Base-by-base conservation (phyloP, 2,888 invertebrate species). In the Pristionchus entomophagus region DNA sequence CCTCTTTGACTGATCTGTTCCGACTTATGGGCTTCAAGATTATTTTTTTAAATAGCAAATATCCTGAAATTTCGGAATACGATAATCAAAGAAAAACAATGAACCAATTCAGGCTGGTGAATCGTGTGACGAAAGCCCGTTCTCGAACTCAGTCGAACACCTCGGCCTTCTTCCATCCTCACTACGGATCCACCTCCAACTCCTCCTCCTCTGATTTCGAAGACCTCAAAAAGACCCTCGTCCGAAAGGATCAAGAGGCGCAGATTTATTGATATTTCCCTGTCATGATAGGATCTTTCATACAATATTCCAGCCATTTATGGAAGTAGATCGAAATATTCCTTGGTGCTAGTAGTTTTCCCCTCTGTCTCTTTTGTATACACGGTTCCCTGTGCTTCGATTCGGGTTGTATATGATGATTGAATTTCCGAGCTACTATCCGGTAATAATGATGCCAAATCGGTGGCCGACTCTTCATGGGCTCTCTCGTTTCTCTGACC, bases 21-120 rank as follows among this genome's bases (percentile, higher is more conserved):
- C 22, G 0, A 56, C 10, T 26, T 6, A 56, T 22, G 17, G 17
- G 51, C 12, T 51, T 51, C 2, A 29, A 62, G 17, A 62, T 5
- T n/a, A 12, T 62, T n/a, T 29, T 29, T 62, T 29, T 38, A 32
- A 73, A 29, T n/a, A n/a, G n/a, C n/a, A n/a, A n/a, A n/a, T n/a
- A n/a, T n/a, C n/a, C n/a, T n/a, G n/a, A n/a, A n/a, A n/a, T n/a
- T n/a, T n/a, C n/a, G n/a, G n/a, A n/a, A n/a, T n/a, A n/a, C n/a
- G n/a, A n/a, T n/a, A n/a, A n/a, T n/a, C n/a, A n/a, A n/a, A n/a
- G n/a, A n/a, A n/a, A n/a, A n/a, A n/a, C n/a, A n/a, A n/a, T n/a
- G n/a, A n/a, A n/a, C n/a, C n/a, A n/a, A n/a, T 84, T 41, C 83
- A 84, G 83, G 12, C 49, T 84, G n/a, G 83, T 84, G 22, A 35